These are phyloP conservation scores for Suillia variegata DNA, from an alignment of 2,888 invertebrate genomes.

Conservation along the genomic window DNA sequence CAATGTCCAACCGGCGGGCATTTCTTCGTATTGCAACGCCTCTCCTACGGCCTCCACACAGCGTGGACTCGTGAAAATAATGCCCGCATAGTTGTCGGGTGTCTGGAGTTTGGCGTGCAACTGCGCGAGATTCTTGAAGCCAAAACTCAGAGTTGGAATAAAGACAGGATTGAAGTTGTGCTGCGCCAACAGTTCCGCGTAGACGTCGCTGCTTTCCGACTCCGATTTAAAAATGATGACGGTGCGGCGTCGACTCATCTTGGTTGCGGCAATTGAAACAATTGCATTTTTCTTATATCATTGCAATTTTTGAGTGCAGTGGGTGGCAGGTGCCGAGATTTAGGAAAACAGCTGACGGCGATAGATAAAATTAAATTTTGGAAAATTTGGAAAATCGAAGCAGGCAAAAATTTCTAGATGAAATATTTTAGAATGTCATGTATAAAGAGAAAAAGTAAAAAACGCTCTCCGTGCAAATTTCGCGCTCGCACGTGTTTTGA, in stretches of 20 bases:
- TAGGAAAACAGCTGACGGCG: no score
- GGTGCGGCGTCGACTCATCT: slow-evolving; percentile 25
- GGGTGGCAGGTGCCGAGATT: no score
- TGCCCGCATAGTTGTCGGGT: slow-evolving; percentile 62
- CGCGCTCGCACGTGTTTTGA: no score
- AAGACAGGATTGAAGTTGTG: slow-evolving; percentile 62
- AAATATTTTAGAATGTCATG: no score
- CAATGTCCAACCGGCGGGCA: slow-evolving; percentile 59
- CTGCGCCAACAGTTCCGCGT: slow-evolving; percentile 59
- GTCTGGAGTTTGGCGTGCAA: slow-evolving; percentile 60
- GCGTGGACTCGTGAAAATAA: slow-evolving; percentile 66
- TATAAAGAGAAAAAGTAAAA: no score
- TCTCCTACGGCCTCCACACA: slow-evolving; percentile 63
- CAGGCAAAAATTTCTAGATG: no score
- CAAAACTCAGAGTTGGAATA: slow-evolving; percentile 64
- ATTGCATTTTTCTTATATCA: background rate
- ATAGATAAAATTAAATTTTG: no score
- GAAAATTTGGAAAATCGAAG: no score
- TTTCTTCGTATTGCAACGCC: slow-evolving; percentile 58
- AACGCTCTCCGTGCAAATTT: no score
- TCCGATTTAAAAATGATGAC: slow-evolving; percentile 61
- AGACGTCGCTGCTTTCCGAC: slow-evolving; percentile 62
- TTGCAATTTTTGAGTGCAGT: background rate
- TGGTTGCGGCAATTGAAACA: background rate
- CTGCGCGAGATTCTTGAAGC: slow-evolving; percentile 62